Evolutionary conservation across 2,797 vertebrate species (phyloP).

Genomic region (Monodelphis domestica): DNA sequence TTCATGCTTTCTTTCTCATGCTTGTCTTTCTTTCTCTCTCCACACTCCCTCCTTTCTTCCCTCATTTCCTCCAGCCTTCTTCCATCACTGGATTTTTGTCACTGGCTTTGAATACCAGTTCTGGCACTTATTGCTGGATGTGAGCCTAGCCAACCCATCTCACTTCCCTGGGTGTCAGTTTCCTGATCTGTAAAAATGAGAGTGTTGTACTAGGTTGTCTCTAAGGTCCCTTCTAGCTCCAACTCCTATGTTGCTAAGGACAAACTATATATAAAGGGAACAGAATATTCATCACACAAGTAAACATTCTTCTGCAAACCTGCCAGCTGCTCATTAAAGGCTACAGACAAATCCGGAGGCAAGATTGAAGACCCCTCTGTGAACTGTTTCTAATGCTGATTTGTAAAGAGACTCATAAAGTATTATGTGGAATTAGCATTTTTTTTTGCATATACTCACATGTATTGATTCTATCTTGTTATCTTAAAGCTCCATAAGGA

Average conservation of each 20-base stretch:
- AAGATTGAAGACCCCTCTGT: neutral
- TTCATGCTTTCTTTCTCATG: neutral
- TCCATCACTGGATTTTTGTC: neutral
- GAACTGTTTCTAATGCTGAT: slow-evolving; percentile 11
- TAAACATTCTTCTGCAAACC: neutral
- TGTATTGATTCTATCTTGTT: neutral
- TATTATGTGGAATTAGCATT: slow-evolving; percentile 6
- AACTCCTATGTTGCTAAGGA: neutral
- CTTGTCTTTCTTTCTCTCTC: neutral
- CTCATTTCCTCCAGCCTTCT: neutral
- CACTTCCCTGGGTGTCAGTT: neutral
- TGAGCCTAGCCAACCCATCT: neutral
- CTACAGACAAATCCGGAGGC: neutral
- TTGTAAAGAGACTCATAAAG: neutral
- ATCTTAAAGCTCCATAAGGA: neutral
- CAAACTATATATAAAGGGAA: neutral
- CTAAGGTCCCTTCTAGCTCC: neutral
- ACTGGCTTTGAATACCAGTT: neutral
- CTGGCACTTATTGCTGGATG: neutral
- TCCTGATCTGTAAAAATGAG: neutral
- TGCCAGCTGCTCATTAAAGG: neutral
- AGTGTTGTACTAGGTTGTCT: neutral
- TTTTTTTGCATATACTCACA: slow-evolving; percentile 37
- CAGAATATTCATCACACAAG: neutral
- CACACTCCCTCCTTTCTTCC: neutral